A percentile compares a stretch with the other conserved stretches of the same genome.
Conservation (phyloP, 2,113 vertebrate species). For the Stigmatopora argus region DNA sequence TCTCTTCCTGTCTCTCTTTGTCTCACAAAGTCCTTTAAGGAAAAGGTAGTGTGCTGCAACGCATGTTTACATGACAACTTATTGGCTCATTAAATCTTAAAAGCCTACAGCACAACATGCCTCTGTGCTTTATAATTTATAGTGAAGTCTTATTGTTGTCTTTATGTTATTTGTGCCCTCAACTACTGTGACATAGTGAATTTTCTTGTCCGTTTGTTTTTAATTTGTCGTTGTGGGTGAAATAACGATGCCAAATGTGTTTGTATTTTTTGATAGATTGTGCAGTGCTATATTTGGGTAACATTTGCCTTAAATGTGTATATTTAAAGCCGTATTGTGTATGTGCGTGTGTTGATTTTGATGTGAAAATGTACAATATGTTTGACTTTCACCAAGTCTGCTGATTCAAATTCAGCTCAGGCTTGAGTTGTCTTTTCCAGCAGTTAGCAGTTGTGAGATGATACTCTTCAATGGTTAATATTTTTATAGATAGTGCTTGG, state of each 20-base stretch:
- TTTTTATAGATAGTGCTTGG: conserved; percentile 26
- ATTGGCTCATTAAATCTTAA: conserved; percentile 53
- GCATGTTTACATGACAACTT: conserved; percentile 62
- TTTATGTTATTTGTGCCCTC: conserved; percentile 41
- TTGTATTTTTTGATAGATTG: conserved; percentile 38
- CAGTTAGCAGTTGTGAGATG: conserved; percentile 22
- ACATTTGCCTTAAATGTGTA: conserved; percentile 25
- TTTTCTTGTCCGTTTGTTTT: conserved; percentile 30
- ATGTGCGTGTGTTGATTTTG: conserved; percentile 9
- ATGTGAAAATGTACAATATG: conserved; percentile 1
- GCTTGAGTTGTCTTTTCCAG: not conserved
- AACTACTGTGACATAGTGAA: conserved; percentile 30
- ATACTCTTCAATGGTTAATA: conserved; percentile 30
- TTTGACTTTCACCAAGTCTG: conserved; percentile 17
- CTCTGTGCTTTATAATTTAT: conserved; percentile 39
- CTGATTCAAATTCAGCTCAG: conserved; percentile 20
- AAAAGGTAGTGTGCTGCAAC: conserved; percentile 63
- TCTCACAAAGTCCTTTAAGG: conserved; percentile 63
- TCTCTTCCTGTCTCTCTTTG: conserved; percentile 38
- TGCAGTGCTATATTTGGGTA: conserved; percentile 35
- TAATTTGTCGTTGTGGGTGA: conserved; percentile 22
- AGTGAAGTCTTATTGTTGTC: conserved; percentile 43
- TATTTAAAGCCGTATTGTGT: conserved; percentile 12
- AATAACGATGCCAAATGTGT: conserved; percentile 28
- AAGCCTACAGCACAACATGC: conserved; percentile 57